Evolutionary conservation across 2,888 invertebrate species (phyloP).

Genomic region (Charanyca ferruginea): DNA sequence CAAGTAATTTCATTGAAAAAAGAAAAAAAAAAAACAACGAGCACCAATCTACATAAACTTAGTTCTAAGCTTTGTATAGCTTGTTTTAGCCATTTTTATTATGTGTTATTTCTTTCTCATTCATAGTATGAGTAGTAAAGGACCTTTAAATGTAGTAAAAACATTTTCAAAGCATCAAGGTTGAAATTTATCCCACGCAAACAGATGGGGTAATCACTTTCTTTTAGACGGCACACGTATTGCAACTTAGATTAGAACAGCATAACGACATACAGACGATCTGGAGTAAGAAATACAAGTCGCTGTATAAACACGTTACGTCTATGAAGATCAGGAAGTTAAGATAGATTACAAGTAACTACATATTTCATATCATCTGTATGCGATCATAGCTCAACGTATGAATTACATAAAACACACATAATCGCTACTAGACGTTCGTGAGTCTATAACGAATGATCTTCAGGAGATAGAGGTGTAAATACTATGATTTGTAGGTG

Average conservation of each 20-base stretch:
- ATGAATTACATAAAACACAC: constrained; percentile 50
- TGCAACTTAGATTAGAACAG: constrained; percentile 37
- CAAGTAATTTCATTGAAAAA: too few species aligned
- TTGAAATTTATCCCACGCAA: background rate
- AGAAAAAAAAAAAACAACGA: too few species aligned
- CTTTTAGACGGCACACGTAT: constrained; percentile 10
- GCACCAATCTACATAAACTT: too few species aligned
- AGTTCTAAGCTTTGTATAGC: too few species aligned
- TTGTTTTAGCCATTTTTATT: too few species aligned
- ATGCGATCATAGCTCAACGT: constrained; percentile 27
- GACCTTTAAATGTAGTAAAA: background rate
- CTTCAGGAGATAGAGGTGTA: constrained; percentile 24
- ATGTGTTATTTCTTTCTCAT: too few species aligned
- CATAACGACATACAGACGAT: constrained; percentile 47
- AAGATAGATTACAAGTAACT: constrained; percentile 51
- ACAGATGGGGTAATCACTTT: constrained; percentile 12
- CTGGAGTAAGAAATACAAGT: constrained; percentile 35
- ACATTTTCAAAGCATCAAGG: background rate
- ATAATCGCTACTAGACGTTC: constrained; percentile 19
- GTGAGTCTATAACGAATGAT: constrained; percentile 20
- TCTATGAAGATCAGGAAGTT: constrained; percentile 51
- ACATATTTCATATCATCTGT: constrained; percentile 54
- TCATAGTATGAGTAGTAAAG: background rate
- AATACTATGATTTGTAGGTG: constrained; percentile 25
- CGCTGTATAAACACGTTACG: constrained; percentile 25